A percentile compares a stretch with the other conserved stretches of the same genome.
phyloP scores from a whole-genome alignment of 2,888 invertebrate genomes.

The Drosophila pseudotalamancana region DNA sequence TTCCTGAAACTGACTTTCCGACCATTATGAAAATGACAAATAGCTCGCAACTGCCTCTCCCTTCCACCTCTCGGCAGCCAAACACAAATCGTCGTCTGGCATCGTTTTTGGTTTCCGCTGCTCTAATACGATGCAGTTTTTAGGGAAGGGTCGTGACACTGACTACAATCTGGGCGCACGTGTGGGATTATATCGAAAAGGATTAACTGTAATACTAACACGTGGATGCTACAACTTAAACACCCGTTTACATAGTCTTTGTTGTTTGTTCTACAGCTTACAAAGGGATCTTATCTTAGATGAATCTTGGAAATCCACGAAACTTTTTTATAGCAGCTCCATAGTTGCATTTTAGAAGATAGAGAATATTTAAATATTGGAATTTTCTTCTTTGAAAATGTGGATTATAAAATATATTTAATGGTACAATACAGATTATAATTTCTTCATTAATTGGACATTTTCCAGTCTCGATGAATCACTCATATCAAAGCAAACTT shows the following conservation, averaged over 20 bases:
- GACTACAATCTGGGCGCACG: slow-evolving; percentile 42
- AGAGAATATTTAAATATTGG: too few relatives aligned
- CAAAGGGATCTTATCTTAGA: slow-evolving; percentile 1
- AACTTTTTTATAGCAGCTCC: too few relatives aligned
- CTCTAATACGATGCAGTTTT: slow-evolving; percentile 1
- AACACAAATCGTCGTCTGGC: slow-evolving; percentile 42
- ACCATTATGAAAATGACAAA: slow-evolving; percentile 78
- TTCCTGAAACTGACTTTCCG: slow-evolving; percentile 44
- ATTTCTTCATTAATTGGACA: too few relatives aligned
- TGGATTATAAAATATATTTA: too few relatives aligned
- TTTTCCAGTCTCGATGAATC: too few relatives aligned
- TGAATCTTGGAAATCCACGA: neutral
- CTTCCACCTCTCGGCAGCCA: slow-evolving; percentile 1
- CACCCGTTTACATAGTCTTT: slow-evolving; percentile 7
- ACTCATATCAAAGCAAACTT: too few relatives aligned
- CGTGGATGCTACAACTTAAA: slow-evolving; percentile 10
- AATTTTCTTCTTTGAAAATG: too few relatives aligned
- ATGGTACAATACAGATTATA: too few relatives aligned
- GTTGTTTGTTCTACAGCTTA: neutral
- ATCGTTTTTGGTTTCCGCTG: slow-evolving; percentile 56
- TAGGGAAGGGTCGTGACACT: slow-evolving; percentile 8
- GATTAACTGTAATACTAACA: slow-evolving; percentile 58
- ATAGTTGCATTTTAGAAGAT: too few relatives aligned
- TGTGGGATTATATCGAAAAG: slow-evolving; percentile 65
- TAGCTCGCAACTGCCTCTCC: slow-evolving; percentile 60